Conservation (phyloP, 2,888 invertebrate genomes). For the Drosophila pegasa region DNA sequence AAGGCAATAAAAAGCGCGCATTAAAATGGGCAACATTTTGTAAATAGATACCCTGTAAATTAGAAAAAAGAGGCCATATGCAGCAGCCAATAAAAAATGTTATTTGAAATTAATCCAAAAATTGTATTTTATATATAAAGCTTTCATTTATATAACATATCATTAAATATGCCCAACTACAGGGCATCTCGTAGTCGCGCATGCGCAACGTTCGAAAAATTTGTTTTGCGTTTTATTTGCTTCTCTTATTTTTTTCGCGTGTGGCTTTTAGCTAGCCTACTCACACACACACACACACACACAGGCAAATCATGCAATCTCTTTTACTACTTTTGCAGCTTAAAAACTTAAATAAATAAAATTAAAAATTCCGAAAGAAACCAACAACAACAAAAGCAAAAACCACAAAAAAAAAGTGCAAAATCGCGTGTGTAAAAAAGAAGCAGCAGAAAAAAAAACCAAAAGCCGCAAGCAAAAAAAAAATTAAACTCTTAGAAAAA, state of each 20-base stretch:
- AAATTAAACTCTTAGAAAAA: slow-evolving; percentile 6
- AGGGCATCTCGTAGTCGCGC: slow-evolving; percentile 14
- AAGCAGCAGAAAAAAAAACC: slow-evolving; percentile 1
- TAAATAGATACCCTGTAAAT: slow-evolving; percentile 10
- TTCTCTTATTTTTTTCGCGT: slow-evolving; percentile 41
- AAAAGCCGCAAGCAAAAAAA: background rate
- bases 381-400: slow-evolving; percentile 16
- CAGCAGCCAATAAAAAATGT: too few species aligned
- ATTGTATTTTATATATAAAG: background rate
- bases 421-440: slow-evolving; percentile 34
- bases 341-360: slow-evolving; percentile 38
- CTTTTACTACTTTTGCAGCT: slow-evolving; percentile 51
- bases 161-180: background rate
- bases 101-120: too few species aligned
- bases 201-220: background rate
- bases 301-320: slow-evolving; percentile 25
- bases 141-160: background rate
- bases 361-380: slow-evolving; percentile 15
- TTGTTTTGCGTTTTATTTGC: slow-evolving; percentile 9
- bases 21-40: slow-evolving; percentile 40
- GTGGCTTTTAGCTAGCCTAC: slow-evolving; percentile 44
- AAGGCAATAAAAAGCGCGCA: slow-evolving; percentile 42
- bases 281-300: slow-evolving; percentile 1
- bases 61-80: background rate
- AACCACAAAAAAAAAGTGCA: slow-evolving; percentile 27